These are phyloP conservation scores for Antitype chi DNA, from an alignment of 2,888 invertebrate genomes.

Conservation along the genomic window DNA sequence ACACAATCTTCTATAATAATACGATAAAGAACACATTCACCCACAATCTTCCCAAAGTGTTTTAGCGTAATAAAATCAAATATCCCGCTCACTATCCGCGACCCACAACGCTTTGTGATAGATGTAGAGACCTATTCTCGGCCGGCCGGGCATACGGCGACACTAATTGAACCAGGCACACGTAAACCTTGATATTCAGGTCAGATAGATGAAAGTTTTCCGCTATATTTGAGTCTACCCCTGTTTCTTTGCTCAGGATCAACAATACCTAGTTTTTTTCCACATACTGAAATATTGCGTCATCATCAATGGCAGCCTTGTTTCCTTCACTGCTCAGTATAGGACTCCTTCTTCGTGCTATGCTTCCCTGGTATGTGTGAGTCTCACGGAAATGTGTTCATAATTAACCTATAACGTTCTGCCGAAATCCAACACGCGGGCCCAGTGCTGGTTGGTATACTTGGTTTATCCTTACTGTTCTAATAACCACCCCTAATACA, in stretches of 20 bases:
- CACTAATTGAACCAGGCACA: slow-evolving; percentile 38
- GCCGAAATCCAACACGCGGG: too few relatives aligned
- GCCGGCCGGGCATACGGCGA: not conserved
- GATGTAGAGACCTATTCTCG: slow-evolving; percentile 13
- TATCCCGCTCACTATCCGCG: not conserved
- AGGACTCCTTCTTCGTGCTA: too few relatives aligned
- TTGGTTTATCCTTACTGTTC: not conserved
- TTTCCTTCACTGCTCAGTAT: not conserved
- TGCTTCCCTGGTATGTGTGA: not conserved
- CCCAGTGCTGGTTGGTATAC: not conserved
- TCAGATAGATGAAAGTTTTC: not conserved
- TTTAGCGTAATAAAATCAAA: slow-evolving; percentile 25
- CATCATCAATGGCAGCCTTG: not conserved
- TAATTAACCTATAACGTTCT: not conserved
- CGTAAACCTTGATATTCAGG: slow-evolving; percentile 41
- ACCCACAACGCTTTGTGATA: not conserved
- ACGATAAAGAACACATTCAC: not conserved
- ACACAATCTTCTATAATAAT: not conserved
- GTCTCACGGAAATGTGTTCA: not conserved
- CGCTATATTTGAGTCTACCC: not conserved
- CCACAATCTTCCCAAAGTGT: not conserved
- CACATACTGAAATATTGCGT: not conserved
- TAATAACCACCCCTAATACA: not conserved
- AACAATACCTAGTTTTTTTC: not conserved
- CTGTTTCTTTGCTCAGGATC: not conserved